Conservation (phyloP, 2,113 vertebrate genomes). For the Chrysemys picta region DNA sequence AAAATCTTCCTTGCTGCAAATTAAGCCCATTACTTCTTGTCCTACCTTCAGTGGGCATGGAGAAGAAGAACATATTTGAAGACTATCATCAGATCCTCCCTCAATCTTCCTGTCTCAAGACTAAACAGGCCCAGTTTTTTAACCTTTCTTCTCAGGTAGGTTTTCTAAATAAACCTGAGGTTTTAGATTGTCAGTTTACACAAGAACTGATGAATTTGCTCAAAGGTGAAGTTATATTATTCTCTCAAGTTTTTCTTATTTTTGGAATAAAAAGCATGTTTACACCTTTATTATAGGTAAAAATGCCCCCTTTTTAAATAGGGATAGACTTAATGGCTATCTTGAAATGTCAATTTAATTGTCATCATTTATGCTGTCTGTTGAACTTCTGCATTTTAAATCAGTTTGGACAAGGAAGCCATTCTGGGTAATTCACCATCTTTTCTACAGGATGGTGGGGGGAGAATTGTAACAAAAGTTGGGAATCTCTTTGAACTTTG, state of each 20-base stretch:
- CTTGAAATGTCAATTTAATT: slow-evolving; percentile 16
- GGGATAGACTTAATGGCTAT: slow-evolving; percentile 20
- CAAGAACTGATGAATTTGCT: neutral
- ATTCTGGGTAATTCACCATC: slow-evolving; percentile 48
- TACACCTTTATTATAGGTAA: neutral
- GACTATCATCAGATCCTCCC: neutral
- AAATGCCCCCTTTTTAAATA: neutral
- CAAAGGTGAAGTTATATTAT: neutral
- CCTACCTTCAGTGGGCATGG: neutral
- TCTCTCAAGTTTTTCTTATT: neutral
- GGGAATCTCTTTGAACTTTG: neutral
- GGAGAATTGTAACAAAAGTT: slow-evolving; percentile 10
- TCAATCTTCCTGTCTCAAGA: neutral
- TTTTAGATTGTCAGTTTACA: neutral
- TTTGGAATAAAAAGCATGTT: neutral
- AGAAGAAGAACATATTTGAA: neutral
- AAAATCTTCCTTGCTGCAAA: neutral
- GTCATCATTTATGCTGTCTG: slow-evolving; percentile 42
- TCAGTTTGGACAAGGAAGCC: slow-evolving; percentile 42
- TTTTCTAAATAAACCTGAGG: neutral
- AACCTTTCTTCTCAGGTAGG: neutral
- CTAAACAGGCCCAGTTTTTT: neutral
- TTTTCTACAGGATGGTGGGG: slow-evolving; percentile 18
- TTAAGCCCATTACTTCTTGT: neutral
- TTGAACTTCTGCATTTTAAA: slow-evolving; percentile 59